Evolutionary conservation across 2,888 invertebrate species (phyloP), one percentile per base, ranked within the genome.

Genomic region (Nemotelus pantherinus): DNA sequence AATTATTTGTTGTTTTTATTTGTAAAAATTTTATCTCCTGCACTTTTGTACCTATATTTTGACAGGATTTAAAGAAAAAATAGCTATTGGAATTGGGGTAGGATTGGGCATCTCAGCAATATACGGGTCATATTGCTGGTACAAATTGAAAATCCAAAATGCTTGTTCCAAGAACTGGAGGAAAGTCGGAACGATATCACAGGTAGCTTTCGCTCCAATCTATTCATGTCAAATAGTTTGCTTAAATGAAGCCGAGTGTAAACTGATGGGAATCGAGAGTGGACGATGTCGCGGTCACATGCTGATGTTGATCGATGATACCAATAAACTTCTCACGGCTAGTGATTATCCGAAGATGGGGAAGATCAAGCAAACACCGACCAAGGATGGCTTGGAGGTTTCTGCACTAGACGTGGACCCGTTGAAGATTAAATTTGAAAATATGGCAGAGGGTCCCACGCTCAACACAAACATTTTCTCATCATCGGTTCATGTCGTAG

Each of bases 381-480:
- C 39, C n/a, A 48, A 78, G 77, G 41, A 79, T 10, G 1, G 89
- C 25, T 84, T 93, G 5, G 88, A 89, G 0, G 83, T 92, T 7
- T 88, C 87, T 6, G 90, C 90, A 9, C 88, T 88, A 0, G 89
- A 89, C 5, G 89, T 91, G 90, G 89, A 90, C 81, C 83, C 88
- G 5, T 81, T 92, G 39, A 85, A 86, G 57, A 85, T 91, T 47
- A 88, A 91, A 82, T 88, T 91, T 64, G 82, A 85, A 0, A 82
- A 83, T 6, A 80, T 89, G 25, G 82, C 83, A 0, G 82, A 83
- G 2, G 81, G 83, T 9, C 41, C 84, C 85, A 80, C 87, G 85
- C 53, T 87, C 78, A 87, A 85, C 3, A 90, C 90, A 0, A 83
- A 86, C 0, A 89, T 93, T 1, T 92, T 91, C 91, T 89, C 89